These are phyloP conservation scores for Lacerta viridis DNA, from an alignment of 2,797 vertebrate species.

Conservation along the genomic window DNA sequence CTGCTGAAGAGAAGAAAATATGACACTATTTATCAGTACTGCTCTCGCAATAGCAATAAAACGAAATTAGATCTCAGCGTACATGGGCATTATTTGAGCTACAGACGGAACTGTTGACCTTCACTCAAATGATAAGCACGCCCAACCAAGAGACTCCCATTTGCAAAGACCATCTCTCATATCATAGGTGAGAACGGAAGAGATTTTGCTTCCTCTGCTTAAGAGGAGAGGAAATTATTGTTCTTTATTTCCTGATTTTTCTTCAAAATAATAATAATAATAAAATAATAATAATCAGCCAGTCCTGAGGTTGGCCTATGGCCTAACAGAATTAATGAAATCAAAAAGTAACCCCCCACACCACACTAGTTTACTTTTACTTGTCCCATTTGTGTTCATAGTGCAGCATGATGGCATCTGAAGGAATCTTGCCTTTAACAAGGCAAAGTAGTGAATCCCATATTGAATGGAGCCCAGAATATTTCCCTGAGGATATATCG, in stretches of 20 bases:
- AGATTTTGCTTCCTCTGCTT: conserved; percentile 50
- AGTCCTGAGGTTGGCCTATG: not conserved
- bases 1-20: conserved; percentile 69
- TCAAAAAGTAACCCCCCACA: not conserved
- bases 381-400: not conserved
- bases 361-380: not conserved
- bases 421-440: not conserved
- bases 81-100: conserved; percentile 53
- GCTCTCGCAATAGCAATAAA: conserved; percentile 72
- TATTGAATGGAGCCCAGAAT: too few relatives aligned
- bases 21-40: conserved; percentile 63
- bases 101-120: conserved; percentile 72
- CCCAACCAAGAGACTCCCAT: conserved; percentile 56
- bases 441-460: too few relatives aligned
- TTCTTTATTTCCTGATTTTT: conserved; percentile 2
- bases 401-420: not conserved
- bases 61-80: conserved; percentile 71
- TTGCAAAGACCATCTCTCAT: conserved; percentile 55
- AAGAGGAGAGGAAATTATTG: not conserved
- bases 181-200: conserved; percentile 66
- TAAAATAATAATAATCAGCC: not conserved
- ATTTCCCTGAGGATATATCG: too few relatives aligned
- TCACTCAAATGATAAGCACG: conserved; percentile 70
- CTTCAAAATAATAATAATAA: not conserved
- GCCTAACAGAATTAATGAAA: not conserved